Conservation (phyloP, 2,797 vertebrate genomes). For the Streptopelia turtur region DNA sequence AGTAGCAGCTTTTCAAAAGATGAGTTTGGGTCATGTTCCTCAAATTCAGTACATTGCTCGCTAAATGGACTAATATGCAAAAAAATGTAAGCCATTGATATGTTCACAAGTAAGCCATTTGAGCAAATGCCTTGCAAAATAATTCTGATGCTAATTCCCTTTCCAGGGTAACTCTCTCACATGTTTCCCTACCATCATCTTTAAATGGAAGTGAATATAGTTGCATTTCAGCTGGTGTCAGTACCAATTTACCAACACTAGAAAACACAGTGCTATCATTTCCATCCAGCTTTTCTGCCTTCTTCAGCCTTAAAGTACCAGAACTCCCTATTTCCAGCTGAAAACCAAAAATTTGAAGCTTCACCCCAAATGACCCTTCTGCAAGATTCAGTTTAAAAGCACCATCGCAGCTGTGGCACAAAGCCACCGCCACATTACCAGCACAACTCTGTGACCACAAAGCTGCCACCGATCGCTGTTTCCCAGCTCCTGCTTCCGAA, state of each 20-base stretch:
- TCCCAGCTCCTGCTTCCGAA: neutral
- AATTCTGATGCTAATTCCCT: neutral
- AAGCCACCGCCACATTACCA: neutral
- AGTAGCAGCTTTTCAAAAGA: neutral
- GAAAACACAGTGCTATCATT: neutral
- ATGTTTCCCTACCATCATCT: neutral
- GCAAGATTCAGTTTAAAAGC: neutral
- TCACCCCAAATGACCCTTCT: neutral
- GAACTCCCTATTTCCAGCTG: neutral
- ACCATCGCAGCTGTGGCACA: accelerated
- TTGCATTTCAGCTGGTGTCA: neutral
- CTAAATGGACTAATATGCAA: constrained; percentile 3
- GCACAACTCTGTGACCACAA: neutral
- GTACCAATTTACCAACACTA: neutral
- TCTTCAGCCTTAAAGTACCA: neutral
- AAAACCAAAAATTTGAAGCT: neutral
- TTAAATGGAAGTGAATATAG: neutral
- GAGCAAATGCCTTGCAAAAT: neutral
- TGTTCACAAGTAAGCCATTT: neutral
- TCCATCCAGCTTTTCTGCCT: neutral
- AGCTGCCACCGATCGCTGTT: neutral
- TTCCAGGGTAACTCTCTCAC: neutral
- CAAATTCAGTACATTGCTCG: neutral
- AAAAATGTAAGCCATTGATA: neutral
- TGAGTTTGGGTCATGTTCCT: neutral